Evolutionary conservation across 2,113 vertebrate species (phyloP).

Genomic region (Leptosomus discolor): DNA sequence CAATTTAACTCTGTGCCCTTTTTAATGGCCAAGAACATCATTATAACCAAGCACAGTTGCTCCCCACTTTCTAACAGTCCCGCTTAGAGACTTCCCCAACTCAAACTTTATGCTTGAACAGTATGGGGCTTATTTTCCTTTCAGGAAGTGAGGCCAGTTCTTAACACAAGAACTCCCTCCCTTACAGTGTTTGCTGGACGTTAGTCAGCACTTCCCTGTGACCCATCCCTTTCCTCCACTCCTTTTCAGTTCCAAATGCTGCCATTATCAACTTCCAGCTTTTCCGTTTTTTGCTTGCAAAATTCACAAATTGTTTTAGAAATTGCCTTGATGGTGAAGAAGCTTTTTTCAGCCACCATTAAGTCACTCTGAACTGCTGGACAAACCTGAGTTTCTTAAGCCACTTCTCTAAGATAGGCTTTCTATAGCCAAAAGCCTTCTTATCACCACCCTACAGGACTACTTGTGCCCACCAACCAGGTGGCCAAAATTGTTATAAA

Average conservation of each 20-base stretch:
- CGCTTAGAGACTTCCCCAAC: not conserved
- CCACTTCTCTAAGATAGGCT: not conserved
- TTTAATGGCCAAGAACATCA: not conserved
- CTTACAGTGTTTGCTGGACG: not conserved
- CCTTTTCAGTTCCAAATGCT: not conserved
- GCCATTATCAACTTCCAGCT: not conserved
- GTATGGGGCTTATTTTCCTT: not conserved
- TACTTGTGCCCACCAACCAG: not conserved
- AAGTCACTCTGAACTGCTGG: not conserved
- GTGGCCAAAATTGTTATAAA: not conserved
- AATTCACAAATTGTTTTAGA: not conserved
- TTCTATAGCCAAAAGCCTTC: not conserved
- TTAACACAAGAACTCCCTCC: not conserved
- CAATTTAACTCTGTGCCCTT: not conserved
- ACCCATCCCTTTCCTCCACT: constrained; percentile 39
- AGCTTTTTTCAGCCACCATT: not conserved
- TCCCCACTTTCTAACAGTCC: not conserved
- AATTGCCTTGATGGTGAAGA: not conserved
- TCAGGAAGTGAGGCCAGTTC: not conserved
- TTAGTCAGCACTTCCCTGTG: constrained; percentile 41
- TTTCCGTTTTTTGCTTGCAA: not conserved
- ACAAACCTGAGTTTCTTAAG: not conserved
- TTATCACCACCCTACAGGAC: not conserved
- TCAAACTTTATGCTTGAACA: not conserved
- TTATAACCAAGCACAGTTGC: not conserved